Conservation (phyloP, 2,113 vertebrate genomes). For the Ictalurus punctatus region DNA sequence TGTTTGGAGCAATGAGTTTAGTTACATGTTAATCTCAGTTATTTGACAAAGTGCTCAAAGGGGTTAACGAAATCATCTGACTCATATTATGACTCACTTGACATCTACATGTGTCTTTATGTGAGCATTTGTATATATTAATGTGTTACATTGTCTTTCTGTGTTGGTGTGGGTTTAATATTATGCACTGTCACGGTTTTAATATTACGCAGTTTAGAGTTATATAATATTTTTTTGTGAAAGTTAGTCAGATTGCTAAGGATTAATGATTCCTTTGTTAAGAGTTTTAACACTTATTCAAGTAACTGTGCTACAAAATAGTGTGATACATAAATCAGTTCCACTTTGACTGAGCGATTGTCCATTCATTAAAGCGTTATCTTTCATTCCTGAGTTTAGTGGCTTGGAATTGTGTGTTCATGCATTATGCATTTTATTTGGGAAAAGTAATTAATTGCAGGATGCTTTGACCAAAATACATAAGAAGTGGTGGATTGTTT, state of each 20-base stretch:
- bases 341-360: not conserved
- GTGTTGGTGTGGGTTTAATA: not conserved
- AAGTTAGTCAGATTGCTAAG: not conserved
- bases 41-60: not conserved
- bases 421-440: not conserved
- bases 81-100: not conserved
- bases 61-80: not conserved
- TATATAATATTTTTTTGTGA: not conserved
- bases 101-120: not conserved
- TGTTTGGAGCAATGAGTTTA: not conserved
- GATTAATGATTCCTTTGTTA: conserved; percentile 3
- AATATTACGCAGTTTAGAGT: not conserved
- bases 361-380: not conserved
- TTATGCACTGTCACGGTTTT: not conserved
- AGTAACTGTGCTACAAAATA: not conserved
- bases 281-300: not conserved
- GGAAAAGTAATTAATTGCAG: conserved; percentile 12
- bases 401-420: not conserved
- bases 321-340: not conserved
- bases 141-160: not conserved
- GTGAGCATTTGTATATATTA: not conserved
- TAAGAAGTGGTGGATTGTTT: not conserved
- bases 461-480: not conserved
- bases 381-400: not conserved
- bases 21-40: not conserved